A percentile compares a stretch with the other conserved stretches of the same genome.
Conservation (phyloP, 2,113 vertebrate genomes). For the Python bivittatus region DNA sequence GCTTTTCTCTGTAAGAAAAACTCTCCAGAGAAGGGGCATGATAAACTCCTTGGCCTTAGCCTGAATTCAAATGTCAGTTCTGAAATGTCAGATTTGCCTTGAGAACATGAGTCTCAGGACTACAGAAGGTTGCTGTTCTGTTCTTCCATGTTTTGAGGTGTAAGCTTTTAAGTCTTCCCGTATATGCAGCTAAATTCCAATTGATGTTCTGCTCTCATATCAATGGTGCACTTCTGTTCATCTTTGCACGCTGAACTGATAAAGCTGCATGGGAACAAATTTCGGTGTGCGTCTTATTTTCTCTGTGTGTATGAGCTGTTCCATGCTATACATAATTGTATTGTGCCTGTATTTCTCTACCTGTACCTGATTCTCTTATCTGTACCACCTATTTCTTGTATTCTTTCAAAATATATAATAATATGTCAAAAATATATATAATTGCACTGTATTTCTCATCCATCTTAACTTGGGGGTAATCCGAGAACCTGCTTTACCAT, state of each 20-base stretch:
- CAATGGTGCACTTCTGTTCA: neutral
- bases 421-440: neutral
- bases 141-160: neutral
- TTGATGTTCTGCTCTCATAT: neutral
- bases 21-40: neutral
- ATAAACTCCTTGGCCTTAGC: neutral
- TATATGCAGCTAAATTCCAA: neutral
- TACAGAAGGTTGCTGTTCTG: no score
- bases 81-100: neutral
- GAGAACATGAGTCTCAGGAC: neutral
- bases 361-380: neutral
- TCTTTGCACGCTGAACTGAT: neutral
- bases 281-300: neutral
- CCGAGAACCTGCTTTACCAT: neutral
- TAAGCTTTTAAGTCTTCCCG: neutral
- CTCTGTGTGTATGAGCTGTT: neutral
- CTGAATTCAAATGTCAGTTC: neutral
- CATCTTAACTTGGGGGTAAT: neutral
- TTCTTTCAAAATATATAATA: neutral
- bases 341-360: neutral
- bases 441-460: neutral
- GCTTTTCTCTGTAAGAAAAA: neutral
- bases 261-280: neutral
- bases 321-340: neutral
- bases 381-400: neutral